Conservation (phyloP, 2,797 vertebrate genomes). For the Myotis daubentonii region DNA sequence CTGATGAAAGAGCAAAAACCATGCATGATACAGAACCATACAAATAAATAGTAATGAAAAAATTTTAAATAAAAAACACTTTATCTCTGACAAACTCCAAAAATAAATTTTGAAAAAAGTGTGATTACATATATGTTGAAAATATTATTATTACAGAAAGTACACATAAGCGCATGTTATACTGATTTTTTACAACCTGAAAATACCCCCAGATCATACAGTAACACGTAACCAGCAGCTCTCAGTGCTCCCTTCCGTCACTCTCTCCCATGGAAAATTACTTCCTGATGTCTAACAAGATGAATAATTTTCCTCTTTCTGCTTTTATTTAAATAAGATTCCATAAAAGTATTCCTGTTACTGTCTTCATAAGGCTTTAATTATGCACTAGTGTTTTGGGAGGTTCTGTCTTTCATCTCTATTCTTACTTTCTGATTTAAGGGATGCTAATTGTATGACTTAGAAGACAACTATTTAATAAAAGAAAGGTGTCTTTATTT, state of each 20-base stretch:
- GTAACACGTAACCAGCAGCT: fast-evolving
- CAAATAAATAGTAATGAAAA: background rate
- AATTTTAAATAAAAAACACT: background rate
- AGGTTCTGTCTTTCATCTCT: background rate
- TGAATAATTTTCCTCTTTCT: background rate
- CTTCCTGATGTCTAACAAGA: background rate
- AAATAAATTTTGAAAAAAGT: background rate
- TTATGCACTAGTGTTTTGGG: background rate
- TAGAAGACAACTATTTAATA: background rate
- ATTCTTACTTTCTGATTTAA: background rate
- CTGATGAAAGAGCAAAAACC: background rate
- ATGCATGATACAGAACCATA: background rate
- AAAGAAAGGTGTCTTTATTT: background rate
- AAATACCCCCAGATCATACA: background rate
- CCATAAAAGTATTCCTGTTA: background rate
- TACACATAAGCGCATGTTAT: background rate
- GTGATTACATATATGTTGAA: background rate
- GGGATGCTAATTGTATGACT: background rate
- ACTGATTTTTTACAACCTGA: background rate
- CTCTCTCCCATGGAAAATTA: background rate
- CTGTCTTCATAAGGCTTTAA: background rate
- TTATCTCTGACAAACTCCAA: background rate
- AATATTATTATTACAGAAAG: background rate
- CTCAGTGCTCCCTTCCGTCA: background rate
- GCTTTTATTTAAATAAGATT: background rate